phyloP scores from a whole-genome alignment of 2,113 vertebrate species.

The Brachyhypopomus gauderio region DNA sequence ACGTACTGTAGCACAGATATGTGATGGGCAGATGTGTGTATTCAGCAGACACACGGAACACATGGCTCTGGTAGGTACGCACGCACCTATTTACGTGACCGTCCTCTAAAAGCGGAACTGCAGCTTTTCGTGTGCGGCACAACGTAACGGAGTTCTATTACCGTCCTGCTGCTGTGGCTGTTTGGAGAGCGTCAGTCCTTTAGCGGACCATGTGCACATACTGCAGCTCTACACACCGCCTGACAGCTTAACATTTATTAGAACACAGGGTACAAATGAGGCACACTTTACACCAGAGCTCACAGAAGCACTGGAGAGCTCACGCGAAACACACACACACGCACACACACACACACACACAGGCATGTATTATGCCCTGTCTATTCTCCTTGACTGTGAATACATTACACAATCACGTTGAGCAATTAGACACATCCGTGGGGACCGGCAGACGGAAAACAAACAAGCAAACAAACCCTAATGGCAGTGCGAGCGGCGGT shows the following conservation, averaged over 20 bases:
- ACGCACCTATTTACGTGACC: background rate
- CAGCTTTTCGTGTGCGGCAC: background rate
- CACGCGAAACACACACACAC: conserved; percentile 34
- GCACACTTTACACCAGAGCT: conserved; percentile 54
- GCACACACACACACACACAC: conserved; percentile 41
- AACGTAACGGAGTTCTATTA: conserved; percentile 38
- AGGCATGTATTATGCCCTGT: conserved; percentile 39
- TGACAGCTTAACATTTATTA: conserved; percentile 63
- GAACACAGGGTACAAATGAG: conserved; percentile 62
- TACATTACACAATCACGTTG: conserved; percentile 60
- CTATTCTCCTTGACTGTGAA: conserved; percentile 55
- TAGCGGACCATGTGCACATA: conserved; percentile 24
- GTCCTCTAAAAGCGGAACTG: background rate
- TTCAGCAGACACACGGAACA: conserved; percentile 12
- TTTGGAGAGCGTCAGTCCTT: conserved; percentile 50
- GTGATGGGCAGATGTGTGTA: conserved; percentile 14
- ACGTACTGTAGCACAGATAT: background rate
- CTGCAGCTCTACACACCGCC: conserved; percentile 38
- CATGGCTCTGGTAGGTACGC: background rate
- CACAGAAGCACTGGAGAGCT: conserved; percentile 44
- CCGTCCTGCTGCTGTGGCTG: conserved; percentile 43
- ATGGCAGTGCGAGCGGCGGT: conserved; percentile 47
- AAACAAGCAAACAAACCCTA: conserved; percentile 57
- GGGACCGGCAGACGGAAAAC: conserved; percentile 55
- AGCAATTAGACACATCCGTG: conserved; percentile 59